Conservation (phyloP, 2,113 vertebrate genomes). For the Columbina picui region DNA sequence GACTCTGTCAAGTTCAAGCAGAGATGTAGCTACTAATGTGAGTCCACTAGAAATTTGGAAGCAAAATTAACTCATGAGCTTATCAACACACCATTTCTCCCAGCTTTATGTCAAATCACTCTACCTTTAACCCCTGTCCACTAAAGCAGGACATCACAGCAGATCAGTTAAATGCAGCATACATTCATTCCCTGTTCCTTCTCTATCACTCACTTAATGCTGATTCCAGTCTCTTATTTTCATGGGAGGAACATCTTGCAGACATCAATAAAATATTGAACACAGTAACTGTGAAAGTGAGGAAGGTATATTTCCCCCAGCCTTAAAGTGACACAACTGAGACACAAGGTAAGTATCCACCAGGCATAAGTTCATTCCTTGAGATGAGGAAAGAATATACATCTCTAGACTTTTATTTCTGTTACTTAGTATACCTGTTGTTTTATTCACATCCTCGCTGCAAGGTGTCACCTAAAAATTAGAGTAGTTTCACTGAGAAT, state of each 20-base stretch:
- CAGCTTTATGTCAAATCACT: neutral
- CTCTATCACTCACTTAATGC: neutral
- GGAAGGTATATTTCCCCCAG: neutral
- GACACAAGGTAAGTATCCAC: accelerated
- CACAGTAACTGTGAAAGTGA: neutral
- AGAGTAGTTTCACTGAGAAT: neutral
- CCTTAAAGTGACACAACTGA: neutral
- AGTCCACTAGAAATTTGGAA: neutral
- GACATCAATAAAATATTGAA: neutral
- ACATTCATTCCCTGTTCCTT: neutral
- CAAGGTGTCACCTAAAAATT: neutral
- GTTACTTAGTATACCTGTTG: neutral
- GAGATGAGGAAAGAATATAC: neutral
- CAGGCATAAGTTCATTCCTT: neutral
- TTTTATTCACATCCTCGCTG: neutral
- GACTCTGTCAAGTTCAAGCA: neutral
- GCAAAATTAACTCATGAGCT: neutral
- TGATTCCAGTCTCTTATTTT: neutral
- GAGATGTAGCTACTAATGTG: neutral
- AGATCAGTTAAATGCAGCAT: neutral
- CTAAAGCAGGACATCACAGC: neutral
- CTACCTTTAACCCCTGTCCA: neutral
- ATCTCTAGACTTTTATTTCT: neutral
- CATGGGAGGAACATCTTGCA: neutral
- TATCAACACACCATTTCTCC: neutral